Conservation (phyloP, 2,797 vertebrate species). For the Phyllotis vaccarum region DNA sequence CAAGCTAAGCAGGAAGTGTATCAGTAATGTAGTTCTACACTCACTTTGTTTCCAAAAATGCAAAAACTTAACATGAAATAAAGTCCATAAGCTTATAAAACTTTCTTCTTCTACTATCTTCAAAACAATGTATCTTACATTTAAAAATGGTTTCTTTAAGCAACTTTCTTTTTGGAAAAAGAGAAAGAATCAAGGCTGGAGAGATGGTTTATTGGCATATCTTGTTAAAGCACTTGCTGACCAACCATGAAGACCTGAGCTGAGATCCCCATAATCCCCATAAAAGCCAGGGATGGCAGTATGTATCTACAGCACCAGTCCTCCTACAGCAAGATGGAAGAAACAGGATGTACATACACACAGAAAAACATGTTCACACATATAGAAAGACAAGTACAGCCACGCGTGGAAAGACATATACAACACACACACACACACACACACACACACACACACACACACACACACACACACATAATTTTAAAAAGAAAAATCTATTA, state of each 20-base stretch:
- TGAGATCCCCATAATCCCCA: no score
- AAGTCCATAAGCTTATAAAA: background rate
- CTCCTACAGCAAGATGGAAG: background rate
- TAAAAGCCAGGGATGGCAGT: background rate
- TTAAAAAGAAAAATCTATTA: conserved; percentile 32
- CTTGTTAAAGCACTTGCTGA: background rate
- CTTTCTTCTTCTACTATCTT: background rate
- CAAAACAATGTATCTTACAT: background rate
- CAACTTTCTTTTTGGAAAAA: conserved; percentile 37
- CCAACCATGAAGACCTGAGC: background rate
- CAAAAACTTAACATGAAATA: conserved; percentile 24
- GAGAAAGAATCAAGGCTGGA: background rate
- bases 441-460: background rate
- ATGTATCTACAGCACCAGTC: background rate
- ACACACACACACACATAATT: background rate
- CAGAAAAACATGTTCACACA: background rate
- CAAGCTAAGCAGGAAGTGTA: conserved; percentile 72
- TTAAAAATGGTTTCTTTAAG: conserved; percentile 4
- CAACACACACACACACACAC: no score
- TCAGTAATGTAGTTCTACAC: conserved; percentile 34
- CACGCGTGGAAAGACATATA: no score
- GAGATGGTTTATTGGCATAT: background rate
- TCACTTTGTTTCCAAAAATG: conserved; percentile 44
- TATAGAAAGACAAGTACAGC: no score
- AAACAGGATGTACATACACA: background rate